phyloP scores from a whole-genome alignment of 2,113 vertebrate species.

The Alectura lathami region DNA sequence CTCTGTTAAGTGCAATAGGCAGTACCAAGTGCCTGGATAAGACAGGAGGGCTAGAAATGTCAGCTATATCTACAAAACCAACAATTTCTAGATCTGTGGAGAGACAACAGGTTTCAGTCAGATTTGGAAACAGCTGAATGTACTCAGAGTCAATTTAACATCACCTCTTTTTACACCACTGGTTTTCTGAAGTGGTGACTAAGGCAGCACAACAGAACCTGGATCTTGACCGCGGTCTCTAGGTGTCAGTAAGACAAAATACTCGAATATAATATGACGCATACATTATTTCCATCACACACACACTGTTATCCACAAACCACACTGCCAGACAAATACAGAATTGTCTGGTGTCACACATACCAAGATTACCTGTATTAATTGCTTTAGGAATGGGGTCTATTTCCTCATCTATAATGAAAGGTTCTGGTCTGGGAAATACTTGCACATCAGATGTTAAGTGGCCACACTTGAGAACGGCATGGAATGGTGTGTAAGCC shows the following conservation, averaged over 20 bases:
- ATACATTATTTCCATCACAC: background rate
- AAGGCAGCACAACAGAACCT: background rate
- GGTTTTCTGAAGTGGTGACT: background rate
- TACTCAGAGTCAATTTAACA: background rate
- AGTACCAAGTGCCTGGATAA: conserved; percentile 95
- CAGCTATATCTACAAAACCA: conserved; percentile 97
- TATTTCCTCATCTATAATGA: conserved; percentile 93
- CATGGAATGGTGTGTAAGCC: conserved; percentile 95
- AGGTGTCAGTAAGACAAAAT: background rate
- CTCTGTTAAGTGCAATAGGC: conserved; percentile 96
- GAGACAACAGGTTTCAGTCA: background rate
- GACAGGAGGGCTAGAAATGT: conserved; percentile 97
- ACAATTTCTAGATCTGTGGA: conserved; percentile 92
- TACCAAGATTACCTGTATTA: conserved; percentile 84
- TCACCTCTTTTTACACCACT: background rate
- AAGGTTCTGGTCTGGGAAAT: conserved; percentile 94
- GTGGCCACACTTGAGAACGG: conserved; percentile 94
- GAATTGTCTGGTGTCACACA: background rate
- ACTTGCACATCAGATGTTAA: conserved; percentile 95
- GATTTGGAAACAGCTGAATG: background rate
- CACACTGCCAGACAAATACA: background rate
- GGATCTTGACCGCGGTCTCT: background rate
- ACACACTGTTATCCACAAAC: background rate
- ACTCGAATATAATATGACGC: background rate
- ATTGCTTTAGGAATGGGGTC: conserved; percentile 90